Percentiles rank a stretch among this genome's conserved stretches.
Conservation (phyloP, 2,113 vertebrate species). For the Zosterops lateralis region DNA sequence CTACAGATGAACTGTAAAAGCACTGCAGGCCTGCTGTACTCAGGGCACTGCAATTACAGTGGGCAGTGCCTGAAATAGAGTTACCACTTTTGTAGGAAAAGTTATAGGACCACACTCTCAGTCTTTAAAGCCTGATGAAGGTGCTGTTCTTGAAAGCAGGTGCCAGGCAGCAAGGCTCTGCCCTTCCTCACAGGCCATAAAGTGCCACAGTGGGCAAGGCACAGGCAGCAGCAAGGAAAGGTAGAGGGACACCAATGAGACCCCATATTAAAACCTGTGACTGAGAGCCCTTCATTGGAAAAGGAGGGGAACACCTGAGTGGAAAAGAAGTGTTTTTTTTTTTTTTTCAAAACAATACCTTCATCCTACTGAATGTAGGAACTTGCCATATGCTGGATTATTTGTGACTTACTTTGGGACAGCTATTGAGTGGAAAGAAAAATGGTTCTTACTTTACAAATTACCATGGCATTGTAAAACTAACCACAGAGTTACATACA, state of each 20-base stretch:
- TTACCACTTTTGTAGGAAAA: neutral
- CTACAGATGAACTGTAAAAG: neutral
- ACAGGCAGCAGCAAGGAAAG: neutral
- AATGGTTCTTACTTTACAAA: neutral
- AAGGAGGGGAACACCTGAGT: neutral
- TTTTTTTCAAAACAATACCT: neutral
- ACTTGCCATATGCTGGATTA: neutral
- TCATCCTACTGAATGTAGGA: neutral
- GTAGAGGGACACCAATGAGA: neutral
- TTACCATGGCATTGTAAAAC: neutral
- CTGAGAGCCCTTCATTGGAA: neutral
- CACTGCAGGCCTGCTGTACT: neutral
- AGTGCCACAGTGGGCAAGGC: neutral
- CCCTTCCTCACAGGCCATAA: neutral
- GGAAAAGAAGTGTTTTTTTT: neutral
- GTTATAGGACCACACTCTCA: neutral
- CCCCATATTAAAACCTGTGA: neutral
- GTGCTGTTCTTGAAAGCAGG: neutral
- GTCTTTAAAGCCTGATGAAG: neutral
- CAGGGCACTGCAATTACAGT: neutral
- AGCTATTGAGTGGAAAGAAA: neutral
- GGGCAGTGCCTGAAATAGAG: neutral
- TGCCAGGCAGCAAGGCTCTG: neutral
- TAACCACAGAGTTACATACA: neutral
- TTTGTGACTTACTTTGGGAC: neutral